phyloP scores from a whole-genome alignment of 2,888 invertebrate genomes.

The Xylophagus ater region DNA sequence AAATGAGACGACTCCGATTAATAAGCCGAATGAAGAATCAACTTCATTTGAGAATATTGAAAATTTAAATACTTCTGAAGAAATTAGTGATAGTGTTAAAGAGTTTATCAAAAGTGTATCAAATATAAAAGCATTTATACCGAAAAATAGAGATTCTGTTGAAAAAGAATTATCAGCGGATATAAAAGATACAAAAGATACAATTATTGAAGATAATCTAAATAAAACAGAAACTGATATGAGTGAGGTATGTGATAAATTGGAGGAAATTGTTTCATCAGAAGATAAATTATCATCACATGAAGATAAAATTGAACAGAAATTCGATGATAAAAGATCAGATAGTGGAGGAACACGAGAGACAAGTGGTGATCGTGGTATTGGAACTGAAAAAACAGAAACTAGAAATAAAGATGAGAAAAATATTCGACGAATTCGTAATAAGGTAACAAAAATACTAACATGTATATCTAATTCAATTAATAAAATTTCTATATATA shows the following conservation, averaged over 20 bases:
- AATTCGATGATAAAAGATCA: background rate
- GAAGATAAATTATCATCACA: constrained; percentile 18
- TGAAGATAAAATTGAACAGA: background rate
- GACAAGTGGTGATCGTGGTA: constrained; percentile 7
- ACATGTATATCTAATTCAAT: too few relatives aligned
- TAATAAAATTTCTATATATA: too few relatives aligned
- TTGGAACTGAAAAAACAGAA: constrained; percentile 17
- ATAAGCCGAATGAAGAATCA: background rate
- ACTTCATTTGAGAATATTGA: constrained; percentile 7
- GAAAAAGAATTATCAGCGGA: background rate
- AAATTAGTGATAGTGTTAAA: constrained; percentile 22
- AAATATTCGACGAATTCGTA: constrained; percentile 28
- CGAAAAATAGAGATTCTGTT: constrained; percentile 14
- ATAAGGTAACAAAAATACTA: constrained; percentile 36
- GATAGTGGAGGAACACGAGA: background rate
- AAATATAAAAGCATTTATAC: constrained; percentile 21
- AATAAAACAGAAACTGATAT: constrained; percentile 4
- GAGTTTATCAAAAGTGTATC: constrained; percentile 25
- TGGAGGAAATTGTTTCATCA: constrained; percentile 13
- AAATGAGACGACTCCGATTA: constrained; percentile 1
- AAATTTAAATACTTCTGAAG: constrained; percentile 9
- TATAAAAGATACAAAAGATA: background rate
- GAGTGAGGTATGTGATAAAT: constrained; percentile 21
- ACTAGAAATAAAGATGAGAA: constrained; percentile 4
- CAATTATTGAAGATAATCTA: constrained; percentile 1